A percentile compares a stretch with the other conserved stretches of the same genome.
phyloP scores from a whole-genome alignment of 2,113 vertebrate species.

The Opisthocomus hoazin region DNA sequence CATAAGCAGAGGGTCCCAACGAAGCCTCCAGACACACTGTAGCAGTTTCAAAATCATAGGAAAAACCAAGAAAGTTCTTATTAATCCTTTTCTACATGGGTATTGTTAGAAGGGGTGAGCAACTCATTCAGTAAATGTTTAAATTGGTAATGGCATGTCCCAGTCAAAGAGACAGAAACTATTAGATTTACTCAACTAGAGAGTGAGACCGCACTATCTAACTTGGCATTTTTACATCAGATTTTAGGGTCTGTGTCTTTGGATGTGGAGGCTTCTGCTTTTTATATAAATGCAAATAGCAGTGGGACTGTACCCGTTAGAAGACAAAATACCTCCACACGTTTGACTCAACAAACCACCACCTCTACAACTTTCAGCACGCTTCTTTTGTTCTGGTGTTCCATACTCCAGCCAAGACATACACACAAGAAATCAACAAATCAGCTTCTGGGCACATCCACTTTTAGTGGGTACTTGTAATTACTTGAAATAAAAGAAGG shows the following conservation, averaged over 20 bases:
- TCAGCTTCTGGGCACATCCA: fast-evolving
- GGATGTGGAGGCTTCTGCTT: neutral
- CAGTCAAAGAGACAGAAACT: neutral
- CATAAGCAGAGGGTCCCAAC: neutral
- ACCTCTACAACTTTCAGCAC: neutral
- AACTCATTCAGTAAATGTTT: neutral
- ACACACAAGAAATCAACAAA: neutral
- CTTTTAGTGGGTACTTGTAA: neutral
- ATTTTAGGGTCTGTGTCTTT: neutral
- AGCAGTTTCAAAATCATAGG: neutral
- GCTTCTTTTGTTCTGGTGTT: neutral
- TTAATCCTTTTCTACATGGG: neutral
- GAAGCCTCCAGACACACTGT: neutral
- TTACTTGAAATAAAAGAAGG: neutral
- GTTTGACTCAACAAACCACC: neutral
- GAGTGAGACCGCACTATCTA: neutral
- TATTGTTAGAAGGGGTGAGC: neutral
- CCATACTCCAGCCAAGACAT: neutral
- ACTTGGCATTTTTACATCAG: neutral
- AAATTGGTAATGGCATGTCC: neutral
- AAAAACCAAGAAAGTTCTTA: neutral
- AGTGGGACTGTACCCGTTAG: neutral
- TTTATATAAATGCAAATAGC: neutral
- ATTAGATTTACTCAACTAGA: neutral
- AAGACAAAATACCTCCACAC: fast-evolving